Evolutionary conservation across 1,140 invertebrate species (phyloP).

Genomic region (Neotoxoptera formosana): DNA sequence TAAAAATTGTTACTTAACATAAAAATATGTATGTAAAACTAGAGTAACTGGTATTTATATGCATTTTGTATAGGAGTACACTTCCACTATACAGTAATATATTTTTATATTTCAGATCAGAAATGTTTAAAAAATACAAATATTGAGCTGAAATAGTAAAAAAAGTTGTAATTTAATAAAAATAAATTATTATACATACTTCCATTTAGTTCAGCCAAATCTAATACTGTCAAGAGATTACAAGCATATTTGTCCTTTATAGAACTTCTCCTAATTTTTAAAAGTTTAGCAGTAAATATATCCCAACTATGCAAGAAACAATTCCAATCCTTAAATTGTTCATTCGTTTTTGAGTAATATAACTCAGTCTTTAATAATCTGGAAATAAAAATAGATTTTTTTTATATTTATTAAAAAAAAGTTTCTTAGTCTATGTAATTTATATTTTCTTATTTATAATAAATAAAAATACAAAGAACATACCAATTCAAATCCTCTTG

Average conservation of each 20-base stretch:
- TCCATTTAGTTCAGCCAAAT: not conserved
- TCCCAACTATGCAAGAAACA: not conserved
- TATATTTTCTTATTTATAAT: no score
- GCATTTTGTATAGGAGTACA: no score
- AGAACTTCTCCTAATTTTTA: not conserved
- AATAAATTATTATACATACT: not conserved
- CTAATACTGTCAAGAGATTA: not conserved
- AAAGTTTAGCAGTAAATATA: not conserved
- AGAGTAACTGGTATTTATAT: no score
- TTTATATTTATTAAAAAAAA: no score
- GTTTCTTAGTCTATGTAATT: no score
- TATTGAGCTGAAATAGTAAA: no score
- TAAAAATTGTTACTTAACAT: no score
- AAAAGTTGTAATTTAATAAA: no score
- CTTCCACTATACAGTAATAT: not conserved
- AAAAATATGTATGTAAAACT: no score
- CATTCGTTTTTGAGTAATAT: not conserved
- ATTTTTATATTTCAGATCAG: no score
- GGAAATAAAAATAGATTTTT: not conserved
- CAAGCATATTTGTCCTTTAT: not conserved
- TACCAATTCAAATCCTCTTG: not conserved
- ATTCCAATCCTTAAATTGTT: not conserved
- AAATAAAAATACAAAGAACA: not conserved
- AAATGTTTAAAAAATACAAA: no score
- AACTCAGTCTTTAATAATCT: conserved; percentile 2